Base-by-base conservation (phyloP, 2,797 vertebrate genomes). In the Acipenser oxyrinchus region DNA sequence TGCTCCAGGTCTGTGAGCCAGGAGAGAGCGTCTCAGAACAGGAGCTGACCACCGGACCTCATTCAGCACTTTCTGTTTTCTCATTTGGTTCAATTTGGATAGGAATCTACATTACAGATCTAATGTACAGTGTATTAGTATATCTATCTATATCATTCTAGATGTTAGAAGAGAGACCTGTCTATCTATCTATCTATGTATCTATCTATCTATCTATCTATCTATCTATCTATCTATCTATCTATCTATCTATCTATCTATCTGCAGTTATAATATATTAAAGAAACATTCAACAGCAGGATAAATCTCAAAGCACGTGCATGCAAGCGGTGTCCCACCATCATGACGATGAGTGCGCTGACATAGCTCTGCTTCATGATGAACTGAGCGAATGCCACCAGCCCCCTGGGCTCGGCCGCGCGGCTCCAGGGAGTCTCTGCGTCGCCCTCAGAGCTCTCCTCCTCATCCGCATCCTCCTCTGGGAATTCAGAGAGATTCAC, bases 341-440 rank as follows among this genome's bases (percentile, higher is more conserved):
- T 91, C 86, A 89, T 90, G 73, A 87, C 79, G 75, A 91, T 89
- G 8, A 91, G 83, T n/a, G 81, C 86, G 1, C 82, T 85, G 72
- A 90, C 70, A 4, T 93, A 93, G 78, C 90, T 91, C 73, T 93
- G 92, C 75, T 84, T 88, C 82, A 89, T 86, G 70, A 91, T 68
- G 63, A 92, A 71, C 48, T 66, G 77, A 7, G 84, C 86, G 70
- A 93, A 77, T 59, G 87, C 64, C n/a, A 74, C 77, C 37, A 86
- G n/a, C 4, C 82, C 79, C 49, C 87, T 82, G 0, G 84, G 80
- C 13, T 78, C 72, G 48, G 80, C 71, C 1, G 62, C 18, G 7
- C 4, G 52, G 50, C 65, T 66, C 1, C 4, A 11, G 11, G 4
- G 23, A 37, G 62, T 58, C 51, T 67, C 69, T 5, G 50, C 60